phyloP scores from a whole-genome alignment of 1,140 invertebrate species.

The Oryzaephilus surinamensis region DNA sequence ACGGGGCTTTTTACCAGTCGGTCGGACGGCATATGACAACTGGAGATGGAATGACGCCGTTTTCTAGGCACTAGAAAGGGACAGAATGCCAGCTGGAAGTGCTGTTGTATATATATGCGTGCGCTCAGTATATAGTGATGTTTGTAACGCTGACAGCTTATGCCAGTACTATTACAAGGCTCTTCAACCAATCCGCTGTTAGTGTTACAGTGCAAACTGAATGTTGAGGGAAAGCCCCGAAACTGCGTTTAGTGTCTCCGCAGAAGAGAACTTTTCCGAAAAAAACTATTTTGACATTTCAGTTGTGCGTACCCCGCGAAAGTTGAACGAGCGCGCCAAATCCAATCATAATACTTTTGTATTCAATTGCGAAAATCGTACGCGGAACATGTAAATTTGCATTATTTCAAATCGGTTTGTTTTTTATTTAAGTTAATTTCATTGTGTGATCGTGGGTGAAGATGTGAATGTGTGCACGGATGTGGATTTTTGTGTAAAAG shows the following conservation, averaged over 20 bases:
- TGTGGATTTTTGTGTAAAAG: too few species aligned
- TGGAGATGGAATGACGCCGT: neutral
- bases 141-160: slow-evolving; percentile 39
- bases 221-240: slow-evolving; percentile 22
- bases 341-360: slow-evolving; percentile 2
- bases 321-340: too few species aligned
- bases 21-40: slow-evolving; percentile 12
- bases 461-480: too few species aligned
- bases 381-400: too few species aligned
- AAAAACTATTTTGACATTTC: slow-evolving; percentile 35
- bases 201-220: slow-evolving; percentile 31
- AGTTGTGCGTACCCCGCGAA: too few species aligned
- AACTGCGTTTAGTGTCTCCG: slow-evolving; percentile 15
- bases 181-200: slow-evolving; percentile 31
- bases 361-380: too few species aligned
- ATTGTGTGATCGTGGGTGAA: too few species aligned
- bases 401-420: too few species aligned
- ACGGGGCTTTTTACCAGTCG: slow-evolving; percentile 25
- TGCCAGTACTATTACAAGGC: slow-evolving; percentile 35
- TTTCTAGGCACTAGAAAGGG: slow-evolving; percentile 1
- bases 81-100: slow-evolving; percentile 14
- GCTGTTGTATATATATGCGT: slow-evolving; percentile 22
- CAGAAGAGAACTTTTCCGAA: slow-evolving; percentile 18
- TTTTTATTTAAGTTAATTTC: too few species aligned
- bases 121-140: slow-evolving; percentile 33